Evolutionary conservation across 1,140 invertebrate species (phyloP).

Genomic region (Homarus americanus): DNA sequence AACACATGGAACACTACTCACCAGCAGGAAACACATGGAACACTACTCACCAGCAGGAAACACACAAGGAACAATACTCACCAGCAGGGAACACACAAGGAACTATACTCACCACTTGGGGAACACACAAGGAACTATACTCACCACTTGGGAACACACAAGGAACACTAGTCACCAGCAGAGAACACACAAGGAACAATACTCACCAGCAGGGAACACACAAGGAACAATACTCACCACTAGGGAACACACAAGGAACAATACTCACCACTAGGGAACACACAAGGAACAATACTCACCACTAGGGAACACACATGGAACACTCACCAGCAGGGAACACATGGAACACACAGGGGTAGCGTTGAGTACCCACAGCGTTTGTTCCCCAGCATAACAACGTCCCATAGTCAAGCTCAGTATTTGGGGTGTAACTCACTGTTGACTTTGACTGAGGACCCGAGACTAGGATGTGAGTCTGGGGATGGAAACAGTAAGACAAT

Average conservation of each 20-base stretch:
- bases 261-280: neutral
- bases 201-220: neutral
- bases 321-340: conserved; percentile 90
- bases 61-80: too few relatives aligned
- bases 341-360: conserved; percentile 88
- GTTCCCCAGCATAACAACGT: conserved; percentile 87
- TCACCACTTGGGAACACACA: too few relatives aligned
- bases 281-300: too few relatives aligned
- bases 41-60: too few relatives aligned
- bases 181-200: too few relatives aligned
- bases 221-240: neutral
- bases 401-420: conserved; percentile 91
- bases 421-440: conserved; percentile 89
- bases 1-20: too few relatives aligned
- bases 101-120: too few relatives aligned
- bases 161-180: too few relatives aligned
- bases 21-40: too few relatives aligned
- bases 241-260: neutral
- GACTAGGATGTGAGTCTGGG: conserved; percentile 78
- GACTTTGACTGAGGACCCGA: conserved; percentile 85
- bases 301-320: neutral
- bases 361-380: conserved; percentile 87
- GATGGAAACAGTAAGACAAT: conserved; percentile 5
- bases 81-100: too few relatives aligned
- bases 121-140: too few relatives aligned